Evolutionary conservation across 1,140 invertebrate genomes (phyloP), one percentile per base, ranked within the genome.

Genomic region (Hestina assimilis): DNA sequence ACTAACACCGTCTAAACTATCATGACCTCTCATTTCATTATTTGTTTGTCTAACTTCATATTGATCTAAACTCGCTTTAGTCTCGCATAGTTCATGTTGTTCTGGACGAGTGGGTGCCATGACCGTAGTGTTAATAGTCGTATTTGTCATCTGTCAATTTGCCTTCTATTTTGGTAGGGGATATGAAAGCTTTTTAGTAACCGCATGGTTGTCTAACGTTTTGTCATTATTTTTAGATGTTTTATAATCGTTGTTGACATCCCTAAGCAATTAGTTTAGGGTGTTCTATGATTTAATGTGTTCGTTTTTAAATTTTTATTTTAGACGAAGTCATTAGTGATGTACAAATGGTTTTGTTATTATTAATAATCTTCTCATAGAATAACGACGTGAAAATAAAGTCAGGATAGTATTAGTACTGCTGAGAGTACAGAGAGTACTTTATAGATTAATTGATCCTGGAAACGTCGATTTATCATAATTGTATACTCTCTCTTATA

Each of bases 121-220:
- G 72, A 77, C 76, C 72, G 68, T 62, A 65, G 77, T 83, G 79
- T 78, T 83, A 87, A 83, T 76, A 69, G 64, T 75, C 82, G 70
- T 82, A 87, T 87, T 87, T 87, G 84, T 87, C 84, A 87, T 85
- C 82, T 84, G 84, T 87, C 84, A 87, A 85, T 85, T 87, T 82
- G 69, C 72, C 79, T 78, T 84, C 77, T 87, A 87, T 87, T 87
- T 84, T 69, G 59, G 76, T 83, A 66, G 71, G 76, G 72, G 71
- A 65, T 80, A 80, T 87, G 79, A 87, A 87, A 87, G 83, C 72
- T 79, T 82, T 77, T 65, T 69, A 74, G 77, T 75, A 74, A 75
- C 72, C 66, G 63, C 66, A 55, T 72, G 47, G 72, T 74, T 72
- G 65, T n/a, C 48, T 71, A 56, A 64, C 76, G 57, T 82, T 82